phyloP scores from a whole-genome alignment of 2,888 invertebrate species.

The Lottia gigantea region DNA sequence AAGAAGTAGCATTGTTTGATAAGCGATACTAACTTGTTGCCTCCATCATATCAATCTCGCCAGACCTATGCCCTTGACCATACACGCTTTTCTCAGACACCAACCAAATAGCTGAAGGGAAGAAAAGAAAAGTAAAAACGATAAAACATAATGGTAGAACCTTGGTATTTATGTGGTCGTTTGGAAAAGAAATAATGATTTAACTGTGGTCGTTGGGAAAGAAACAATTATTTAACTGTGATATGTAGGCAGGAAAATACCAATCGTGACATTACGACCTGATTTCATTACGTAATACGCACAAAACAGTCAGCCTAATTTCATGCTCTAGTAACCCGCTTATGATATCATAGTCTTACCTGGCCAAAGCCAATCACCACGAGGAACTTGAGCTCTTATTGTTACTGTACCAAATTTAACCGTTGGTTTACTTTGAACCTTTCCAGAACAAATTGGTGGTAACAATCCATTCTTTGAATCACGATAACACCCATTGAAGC shows the following conservation, averaged over 20 bases:
- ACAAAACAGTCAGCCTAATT: no score
- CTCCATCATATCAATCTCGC: not conserved
- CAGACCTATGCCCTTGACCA: not conserved
- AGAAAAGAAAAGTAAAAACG: no score
- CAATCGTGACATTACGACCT: no score
- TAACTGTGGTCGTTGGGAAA: no score
- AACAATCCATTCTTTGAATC: not conserved
- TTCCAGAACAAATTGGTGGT: not conserved
- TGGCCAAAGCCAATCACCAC: slow-evolving; percentile 12
- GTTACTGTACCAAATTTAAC: not conserved
- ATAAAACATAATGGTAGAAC: no score
- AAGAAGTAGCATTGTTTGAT: not conserved
- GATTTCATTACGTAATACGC: no score
- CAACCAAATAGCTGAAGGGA: not conserved
- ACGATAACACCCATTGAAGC: not conserved
- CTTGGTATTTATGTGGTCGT: no score
- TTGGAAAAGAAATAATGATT: no score
- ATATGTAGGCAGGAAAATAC: no score
- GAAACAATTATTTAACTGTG: no score
- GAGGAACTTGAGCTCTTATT: not conserved
- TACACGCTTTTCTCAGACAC: not conserved
- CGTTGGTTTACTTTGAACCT: not conserved
- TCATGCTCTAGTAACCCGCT: no score
- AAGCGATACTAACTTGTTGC: not conserved
- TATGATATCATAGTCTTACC: not conserved